These are phyloP conservation scores for Hydropsyche betteni DNA, from an alignment of 2,888 invertebrate species.

Conservation along the genomic window DNA sequence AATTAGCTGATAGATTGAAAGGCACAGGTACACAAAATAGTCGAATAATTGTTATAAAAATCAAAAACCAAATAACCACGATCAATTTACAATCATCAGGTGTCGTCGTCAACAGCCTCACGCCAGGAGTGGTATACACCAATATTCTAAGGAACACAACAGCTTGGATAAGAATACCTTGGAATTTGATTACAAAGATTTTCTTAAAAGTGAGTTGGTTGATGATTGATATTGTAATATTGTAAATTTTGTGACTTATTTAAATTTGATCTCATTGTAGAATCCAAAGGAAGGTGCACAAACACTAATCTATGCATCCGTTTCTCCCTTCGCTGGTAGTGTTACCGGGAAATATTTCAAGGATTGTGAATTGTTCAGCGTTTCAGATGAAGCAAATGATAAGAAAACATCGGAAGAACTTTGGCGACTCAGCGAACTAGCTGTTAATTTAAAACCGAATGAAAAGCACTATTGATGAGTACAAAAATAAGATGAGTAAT, in stretches of 20 bases:
- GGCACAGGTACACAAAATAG: conserved; percentile 56
- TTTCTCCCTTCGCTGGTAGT: conserved; percentile 66
- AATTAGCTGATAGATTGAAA: conserved; percentile 68
- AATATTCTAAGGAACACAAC: conserved; percentile 72
- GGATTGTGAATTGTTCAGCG: conserved; percentile 64
- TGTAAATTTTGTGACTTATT: too few species aligned
- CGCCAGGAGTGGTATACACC: conserved; percentile 77
- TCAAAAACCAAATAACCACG: conserved; percentile 55
- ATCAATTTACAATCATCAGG: conserved; percentile 57
- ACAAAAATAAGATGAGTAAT: neutral
- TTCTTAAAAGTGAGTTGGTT: conserved; percentile 50
- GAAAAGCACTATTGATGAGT: conserved; percentile 38
- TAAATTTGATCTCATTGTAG: conserved; percentile 59
- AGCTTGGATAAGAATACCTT: conserved; percentile 58
- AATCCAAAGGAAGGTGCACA: conserved; percentile 73
- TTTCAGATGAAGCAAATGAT: conserved; percentile 66
- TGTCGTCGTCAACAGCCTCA: conserved; percentile 74
- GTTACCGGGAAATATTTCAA: conserved; percentile 74
- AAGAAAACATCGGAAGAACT: conserved; percentile 66
- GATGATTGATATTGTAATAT: neutral
- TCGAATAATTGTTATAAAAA: neutral
- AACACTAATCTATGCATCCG: conserved; percentile 68
- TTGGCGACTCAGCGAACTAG: conserved; percentile 73
- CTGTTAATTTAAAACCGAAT: conserved; percentile 56
- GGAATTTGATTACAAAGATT: conserved; percentile 33